phyloP scores from a whole-genome alignment of 2,888 invertebrate species.

The Thelaira solivaga region DNA sequence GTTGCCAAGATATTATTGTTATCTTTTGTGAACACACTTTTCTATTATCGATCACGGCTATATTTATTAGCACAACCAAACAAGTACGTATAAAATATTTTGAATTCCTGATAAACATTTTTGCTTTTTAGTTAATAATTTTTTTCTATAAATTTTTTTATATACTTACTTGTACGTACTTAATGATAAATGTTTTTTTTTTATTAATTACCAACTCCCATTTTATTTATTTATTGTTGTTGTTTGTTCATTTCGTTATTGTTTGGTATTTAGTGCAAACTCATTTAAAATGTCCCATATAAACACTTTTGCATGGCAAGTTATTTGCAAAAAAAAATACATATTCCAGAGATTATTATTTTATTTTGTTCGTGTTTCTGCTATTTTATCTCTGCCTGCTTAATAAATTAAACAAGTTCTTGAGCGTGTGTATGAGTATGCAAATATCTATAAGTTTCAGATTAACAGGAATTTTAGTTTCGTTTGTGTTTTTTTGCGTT shows the following conservation, averaged over 20 bases:
- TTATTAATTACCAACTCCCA: constrained; percentile 48
- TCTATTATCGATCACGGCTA: constrained; percentile 23
- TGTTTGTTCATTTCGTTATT: neutral
- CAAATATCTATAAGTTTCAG: constrained; percentile 4
- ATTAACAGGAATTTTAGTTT: constrained; percentile 6
- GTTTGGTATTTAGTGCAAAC: constrained; percentile 38
- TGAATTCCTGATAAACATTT: constrained; percentile 20
- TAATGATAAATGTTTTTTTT: constrained; percentile 12
- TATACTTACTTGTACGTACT: no score
- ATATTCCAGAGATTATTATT: constrained; percentile 24
- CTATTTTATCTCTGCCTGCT: neutral
- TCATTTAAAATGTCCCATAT: neutral
- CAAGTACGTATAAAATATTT: neutral
- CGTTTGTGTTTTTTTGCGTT: neutral
- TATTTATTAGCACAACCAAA: constrained; percentile 4
- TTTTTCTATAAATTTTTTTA: no score
- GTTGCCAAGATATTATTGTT: neutral
- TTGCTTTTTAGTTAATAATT: neutral
- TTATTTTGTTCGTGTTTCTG: neutral
- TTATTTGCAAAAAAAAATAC: constrained; percentile 19
- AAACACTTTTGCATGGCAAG: constrained; percentile 23
- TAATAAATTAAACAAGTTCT: neutral
- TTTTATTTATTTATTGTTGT: constrained; percentile 28
- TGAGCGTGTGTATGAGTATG: constrained; percentile 1
- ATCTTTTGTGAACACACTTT: neutral